phyloP scores from a whole-genome alignment of 2,797 vertebrate genomes.

The Poecile montanus region DNA sequence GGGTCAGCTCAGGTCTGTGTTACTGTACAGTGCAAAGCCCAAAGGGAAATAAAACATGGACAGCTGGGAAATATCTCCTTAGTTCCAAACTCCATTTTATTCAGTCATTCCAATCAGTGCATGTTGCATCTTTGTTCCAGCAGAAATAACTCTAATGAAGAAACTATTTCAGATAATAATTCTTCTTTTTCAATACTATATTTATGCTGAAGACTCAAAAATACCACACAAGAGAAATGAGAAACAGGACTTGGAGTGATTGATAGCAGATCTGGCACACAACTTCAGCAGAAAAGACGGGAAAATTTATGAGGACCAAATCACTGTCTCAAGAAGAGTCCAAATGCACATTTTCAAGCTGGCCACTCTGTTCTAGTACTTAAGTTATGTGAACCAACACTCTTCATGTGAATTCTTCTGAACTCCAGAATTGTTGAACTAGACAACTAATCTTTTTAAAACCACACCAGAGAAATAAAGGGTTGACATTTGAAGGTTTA shows the following conservation, averaged over 20 bases:
- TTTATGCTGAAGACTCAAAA: background rate
- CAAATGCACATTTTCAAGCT: background rate
- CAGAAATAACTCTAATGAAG: background rate
- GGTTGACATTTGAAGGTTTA: background rate
- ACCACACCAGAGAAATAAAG: background rate
- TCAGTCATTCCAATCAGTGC: background rate
- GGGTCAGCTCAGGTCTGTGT: background rate
- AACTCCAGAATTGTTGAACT: background rate
- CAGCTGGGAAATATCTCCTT: background rate
- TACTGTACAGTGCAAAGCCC: background rate
- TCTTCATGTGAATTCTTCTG: background rate
- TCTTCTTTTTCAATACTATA: background rate
- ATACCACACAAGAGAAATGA: background rate
- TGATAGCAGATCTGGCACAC: background rate
- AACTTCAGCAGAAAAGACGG: background rate
- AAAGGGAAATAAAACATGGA: background rate
- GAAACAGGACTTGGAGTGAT: background rate
- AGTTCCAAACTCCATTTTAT: background rate
- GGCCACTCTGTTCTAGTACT: background rate
- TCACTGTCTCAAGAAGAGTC: background rate
- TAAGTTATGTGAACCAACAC: background rate
- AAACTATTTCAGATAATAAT: background rate
- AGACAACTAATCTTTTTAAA: background rate
- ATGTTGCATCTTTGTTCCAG: background rate
- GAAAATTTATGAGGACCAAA: background rate